These are phyloP conservation scores for Candoia aspera DNA, from an alignment of 2,113 vertebrate species.

Conservation along the genomic window DNA sequence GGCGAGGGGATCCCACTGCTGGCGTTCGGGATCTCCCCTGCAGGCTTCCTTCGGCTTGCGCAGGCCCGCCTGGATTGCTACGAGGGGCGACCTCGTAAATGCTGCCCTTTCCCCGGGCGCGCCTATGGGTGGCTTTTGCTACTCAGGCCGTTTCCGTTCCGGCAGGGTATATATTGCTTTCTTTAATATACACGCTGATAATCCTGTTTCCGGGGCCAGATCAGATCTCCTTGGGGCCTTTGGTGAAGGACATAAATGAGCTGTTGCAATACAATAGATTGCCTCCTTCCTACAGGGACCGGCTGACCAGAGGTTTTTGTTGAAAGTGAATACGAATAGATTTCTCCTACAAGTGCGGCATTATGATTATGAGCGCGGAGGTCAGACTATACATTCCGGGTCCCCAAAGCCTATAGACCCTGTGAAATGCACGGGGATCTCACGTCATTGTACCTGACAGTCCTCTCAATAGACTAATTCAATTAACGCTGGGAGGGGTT, in stretches of 20 bases:
- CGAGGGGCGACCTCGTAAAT: neutral
- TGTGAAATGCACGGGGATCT: conserved; percentile 77
- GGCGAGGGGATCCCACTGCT: neutral
- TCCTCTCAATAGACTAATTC: conserved; percentile 81
- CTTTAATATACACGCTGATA: conserved; percentile 75
- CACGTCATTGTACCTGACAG: conserved; percentile 83
- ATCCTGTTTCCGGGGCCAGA: conserved; percentile 82
- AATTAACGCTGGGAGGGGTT: conserved; percentile 69
- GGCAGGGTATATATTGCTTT: conserved; percentile 54
- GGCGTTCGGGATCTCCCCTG: neutral
- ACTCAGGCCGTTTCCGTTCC: neutral
- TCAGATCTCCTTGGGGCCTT: conserved; percentile 80
- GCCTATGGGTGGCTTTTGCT: conserved; percentile 16
- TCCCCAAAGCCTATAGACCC: conserved; percentile 85
- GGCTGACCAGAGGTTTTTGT: conserved; percentile 84
- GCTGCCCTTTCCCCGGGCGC: neutral
- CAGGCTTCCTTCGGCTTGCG: neutral
- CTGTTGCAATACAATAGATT: conserved; percentile 83
- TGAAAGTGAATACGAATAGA: conserved; percentile 82
- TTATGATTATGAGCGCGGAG: conserved; percentile 84
- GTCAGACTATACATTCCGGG: conserved; percentile 82
- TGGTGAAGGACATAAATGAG: conserved; percentile 84
- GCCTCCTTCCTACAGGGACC: conserved; percentile 82
- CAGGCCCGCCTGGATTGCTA: neutral
- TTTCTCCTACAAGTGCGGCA: conserved; percentile 80